Base-by-base conservation (phyloP, 2,888 invertebrate genomes). In the Caenorhabditis imperialis region DNA sequence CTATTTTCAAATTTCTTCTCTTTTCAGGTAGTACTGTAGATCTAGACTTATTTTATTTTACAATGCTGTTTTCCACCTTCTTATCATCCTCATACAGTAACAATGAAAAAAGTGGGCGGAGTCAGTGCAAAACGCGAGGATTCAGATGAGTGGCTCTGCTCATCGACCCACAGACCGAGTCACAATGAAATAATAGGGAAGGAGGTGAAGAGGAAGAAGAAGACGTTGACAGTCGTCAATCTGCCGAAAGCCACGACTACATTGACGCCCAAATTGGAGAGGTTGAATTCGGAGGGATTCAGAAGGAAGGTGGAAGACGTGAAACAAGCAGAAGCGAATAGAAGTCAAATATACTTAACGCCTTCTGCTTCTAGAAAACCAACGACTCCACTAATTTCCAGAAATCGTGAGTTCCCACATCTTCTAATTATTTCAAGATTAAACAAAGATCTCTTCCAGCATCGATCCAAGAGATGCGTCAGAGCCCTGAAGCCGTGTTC, bases 71-170 rank as follows among this genome's bases (percentile, higher is more conserved):
- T n/a, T n/a, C n/a, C n/a, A n/a, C n/a, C n/a, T n/a, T n/a, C n/a
- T n/a, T n/a, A n/a, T n/a, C n/a, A n/a, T n/a, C n/a, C n/a, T n/a
- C n/a, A n/a, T n/a, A n/a, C n/a, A n/a, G n/a, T n/a, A n/a, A n/a
- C n/a, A 40, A 63, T 63, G 63, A 45, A 47, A 14, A 54, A 48
- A 30, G 6, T 6, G 18, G 37, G 35, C 25, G 35, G 35, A n/a
- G 25, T 33, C 16, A 30, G 33, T 23, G 18, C 53, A 18, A 8
- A 27, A 37, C 25, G 61, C 18, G 38, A 74, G 20, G 53, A 67
- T 3, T 58, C 58, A 16, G 75, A 75, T 30, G 75, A 75, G 30
- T 75, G 75, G 75, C 42, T 75, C n/a, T 75, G 75, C 25, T 63
- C 75, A 10, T 62, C 57, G 8, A 75, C 62, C 16, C 57, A 75